phyloP scores from a whole-genome alignment of 2,113 vertebrate genomes.

The Coreoperca whiteheadi region DNA sequence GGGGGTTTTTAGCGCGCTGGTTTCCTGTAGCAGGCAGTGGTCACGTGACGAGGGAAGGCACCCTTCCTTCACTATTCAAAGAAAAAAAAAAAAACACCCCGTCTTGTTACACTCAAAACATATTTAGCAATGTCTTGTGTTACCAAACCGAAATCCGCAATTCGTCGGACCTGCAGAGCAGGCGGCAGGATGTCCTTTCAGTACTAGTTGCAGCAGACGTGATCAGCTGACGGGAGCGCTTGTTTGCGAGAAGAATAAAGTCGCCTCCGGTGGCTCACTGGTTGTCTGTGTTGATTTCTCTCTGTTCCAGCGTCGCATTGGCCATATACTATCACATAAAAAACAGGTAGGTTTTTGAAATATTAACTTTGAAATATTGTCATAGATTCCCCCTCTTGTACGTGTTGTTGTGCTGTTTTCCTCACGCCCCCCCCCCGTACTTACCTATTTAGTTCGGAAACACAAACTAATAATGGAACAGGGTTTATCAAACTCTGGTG shows the following conservation, averaged over 20 bases:
- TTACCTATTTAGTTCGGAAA: background rate
- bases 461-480: too few relatives aligned
- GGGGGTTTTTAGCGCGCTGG: rapidly evolving
- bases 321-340: constrained; percentile 98
- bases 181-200: background rate
- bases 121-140: background rate
- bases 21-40: background rate
- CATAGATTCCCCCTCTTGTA: too few relatives aligned
- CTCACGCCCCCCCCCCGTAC: background rate
- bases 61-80: background rate
- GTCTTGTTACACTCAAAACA: too few relatives aligned
- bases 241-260: background rate
- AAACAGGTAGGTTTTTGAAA: constrained; percentile 99
- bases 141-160: background rate
- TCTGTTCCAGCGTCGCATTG: constrained; percentile 91
- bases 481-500: background rate
- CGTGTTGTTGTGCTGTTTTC: background rate
- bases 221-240: background rate
- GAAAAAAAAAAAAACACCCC: too few relatives aligned
- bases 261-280: background rate
- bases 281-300: constrained; percentile 29
- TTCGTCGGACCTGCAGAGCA: background rate
- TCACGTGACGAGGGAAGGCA: background rate
- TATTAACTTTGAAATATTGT: background rate
- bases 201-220: too few relatives aligned